Percentiles rank a stretch among this genome's conserved stretches.
These are phyloP conservation scores for Thereva nobilitata DNA, from an alignment of 2,888 invertebrate species.

Conservation along the genomic window DNA sequence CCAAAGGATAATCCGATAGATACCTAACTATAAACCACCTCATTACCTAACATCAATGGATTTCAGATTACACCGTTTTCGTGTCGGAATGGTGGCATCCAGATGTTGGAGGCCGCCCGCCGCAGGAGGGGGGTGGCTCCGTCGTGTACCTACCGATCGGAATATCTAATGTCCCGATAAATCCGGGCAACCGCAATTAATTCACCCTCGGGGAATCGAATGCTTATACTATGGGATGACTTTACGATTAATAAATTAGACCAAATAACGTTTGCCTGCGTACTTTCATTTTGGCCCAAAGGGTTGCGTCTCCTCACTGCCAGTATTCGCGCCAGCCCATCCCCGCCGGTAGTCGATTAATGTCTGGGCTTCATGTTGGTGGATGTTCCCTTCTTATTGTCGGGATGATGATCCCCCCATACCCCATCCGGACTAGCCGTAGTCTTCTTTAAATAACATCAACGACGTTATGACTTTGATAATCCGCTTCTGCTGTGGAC, in stretches of 20 bases:
- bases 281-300: background rate
- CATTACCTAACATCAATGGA: slow-evolving; percentile 21
- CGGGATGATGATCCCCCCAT: background rate
- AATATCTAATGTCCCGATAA: background rate
- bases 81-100: slow-evolving; percentile 4
- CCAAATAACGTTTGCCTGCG: background rate
- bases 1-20: slow-evolving; percentile 27
- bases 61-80: slow-evolving; percentile 12
- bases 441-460: background rate
- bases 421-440: background rate
- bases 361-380: background rate
- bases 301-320: background rate
- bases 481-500: slow-evolving; percentile 13
- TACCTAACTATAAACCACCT: slow-evolving; percentile 10
- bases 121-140: slow-evolving; percentile 4
- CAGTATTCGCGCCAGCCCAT: background rate
- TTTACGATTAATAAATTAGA: slow-evolving; percentile 30
- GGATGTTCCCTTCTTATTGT: background rate
- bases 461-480: slow-evolving; percentile 4
- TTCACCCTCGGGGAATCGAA: slow-evolving; percentile 20
- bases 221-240: slow-evolving; percentile 32
- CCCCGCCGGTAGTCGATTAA: background rate
- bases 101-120: background rate
- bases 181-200: slow-evolving; percentile 30
- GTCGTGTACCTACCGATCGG: background rate